Evolutionary conservation across 2,113 vertebrate genomes (phyloP).

Genomic region (Myrmophylax atrothorax): DNA sequence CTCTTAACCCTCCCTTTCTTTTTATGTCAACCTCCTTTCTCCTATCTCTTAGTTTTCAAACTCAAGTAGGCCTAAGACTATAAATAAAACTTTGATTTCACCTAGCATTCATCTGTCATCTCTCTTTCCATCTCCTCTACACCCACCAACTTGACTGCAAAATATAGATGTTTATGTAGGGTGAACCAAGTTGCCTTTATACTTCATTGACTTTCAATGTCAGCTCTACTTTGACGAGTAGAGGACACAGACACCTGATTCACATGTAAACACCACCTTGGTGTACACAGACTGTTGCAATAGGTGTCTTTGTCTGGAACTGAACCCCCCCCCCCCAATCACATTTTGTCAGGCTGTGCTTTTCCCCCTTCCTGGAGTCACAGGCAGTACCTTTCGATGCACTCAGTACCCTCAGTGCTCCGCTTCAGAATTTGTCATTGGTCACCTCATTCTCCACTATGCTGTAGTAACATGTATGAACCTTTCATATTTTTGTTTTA

Average conservation of each 20-base stretch:
- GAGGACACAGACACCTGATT: background rate
- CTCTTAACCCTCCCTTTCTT: background rate
- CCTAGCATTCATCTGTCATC: slow-evolving; percentile 33
- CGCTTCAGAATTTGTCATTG: background rate
- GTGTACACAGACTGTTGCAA: background rate
- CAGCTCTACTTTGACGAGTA: background rate
- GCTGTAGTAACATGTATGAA: background rate
- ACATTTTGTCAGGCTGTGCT: rapidly evolving
- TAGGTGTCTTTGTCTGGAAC: background rate
- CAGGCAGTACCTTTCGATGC: rapidly evolving
- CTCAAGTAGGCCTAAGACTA: background rate
- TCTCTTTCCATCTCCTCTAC: slow-evolving; percentile 20
- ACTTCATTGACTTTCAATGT: background rate
- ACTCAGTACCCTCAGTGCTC: background rate
- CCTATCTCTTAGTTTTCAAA: background rate
- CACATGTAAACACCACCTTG: background rate
- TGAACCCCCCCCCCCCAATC: background rate
- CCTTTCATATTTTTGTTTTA: background rate
- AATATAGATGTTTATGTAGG: background rate
- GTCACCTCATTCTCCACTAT: background rate
- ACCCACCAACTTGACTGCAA: slow-evolving; percentile 24
- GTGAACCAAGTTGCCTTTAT: background rate
- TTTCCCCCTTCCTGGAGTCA: background rate
- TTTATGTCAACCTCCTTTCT: background rate
- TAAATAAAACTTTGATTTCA: slow-evolving; percentile 53